Evolutionary conservation across 2,797 vertebrate species (phyloP), one percentile per base, ranked within the genome.

Genomic region (Psittacula echo): DNA sequence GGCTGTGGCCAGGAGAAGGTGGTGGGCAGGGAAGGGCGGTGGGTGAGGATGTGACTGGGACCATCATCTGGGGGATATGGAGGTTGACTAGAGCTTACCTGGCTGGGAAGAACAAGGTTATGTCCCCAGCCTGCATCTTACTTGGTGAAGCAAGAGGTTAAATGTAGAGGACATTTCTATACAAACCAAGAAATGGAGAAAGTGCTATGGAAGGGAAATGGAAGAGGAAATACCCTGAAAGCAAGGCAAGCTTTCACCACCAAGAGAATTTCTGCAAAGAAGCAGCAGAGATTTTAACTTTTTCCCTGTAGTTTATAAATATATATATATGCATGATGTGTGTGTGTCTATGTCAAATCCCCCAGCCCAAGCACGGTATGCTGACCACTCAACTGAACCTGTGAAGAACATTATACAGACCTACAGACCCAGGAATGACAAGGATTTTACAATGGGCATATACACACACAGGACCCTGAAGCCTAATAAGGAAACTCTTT

Each of bases 401-500:
- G 96, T 73, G 66, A 94, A 56, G 93, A 94, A 96, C 96, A 97
- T 96, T 96, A 95, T 88, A 95, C 95, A 97, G 95, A 96, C 84
- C 94, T 92, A 91, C 94, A 96, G 96, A 85, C 86, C 88, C 91
- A 94, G 93, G 95, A 96, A 95, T 95, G 96, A 94, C 92, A 95
- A 86, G 95, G 93, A 91, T 96, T 97, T 97, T 97, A 97, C 96
- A 93, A 79, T 96, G 96, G 95, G 83, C 95, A 95, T 97, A 95
- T 94, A 96, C 78, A 95, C 96, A 95, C 89, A 93, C 82, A 95
- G 76, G 97, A 94, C 96, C 95, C 79, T 85, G 87, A 95, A 90
- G 97, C 97, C 97, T 97, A 97, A 97, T 97, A 97, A 97, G 97
- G 97, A 94, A 96, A 97, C 87, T 64, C 95, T 96, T 97, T 97